Percentiles rank a stretch among this genome's conserved stretches.
Evolutionary conservation across 1,140 invertebrate species (phyloP).

Genomic region (Vollenhovia emeryi): DNA sequence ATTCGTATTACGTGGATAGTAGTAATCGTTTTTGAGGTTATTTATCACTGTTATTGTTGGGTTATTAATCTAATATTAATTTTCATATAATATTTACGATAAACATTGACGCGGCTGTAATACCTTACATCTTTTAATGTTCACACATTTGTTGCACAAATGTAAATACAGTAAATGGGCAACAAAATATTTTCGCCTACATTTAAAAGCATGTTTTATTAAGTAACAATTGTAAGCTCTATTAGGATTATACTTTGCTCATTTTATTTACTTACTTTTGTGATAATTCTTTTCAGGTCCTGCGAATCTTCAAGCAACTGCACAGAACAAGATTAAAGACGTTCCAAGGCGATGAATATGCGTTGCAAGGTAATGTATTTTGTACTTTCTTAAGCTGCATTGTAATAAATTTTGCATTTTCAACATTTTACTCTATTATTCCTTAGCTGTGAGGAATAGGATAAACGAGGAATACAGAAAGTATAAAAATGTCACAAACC

Average conservation of each 20-base stretch:
- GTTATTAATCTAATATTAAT: neutral
- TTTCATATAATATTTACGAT: neutral
- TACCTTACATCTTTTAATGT: neutral
- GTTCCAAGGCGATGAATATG: constrained; percentile 87
- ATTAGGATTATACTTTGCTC: neutral
- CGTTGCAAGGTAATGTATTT: constrained; percentile 84
- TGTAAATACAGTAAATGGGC: neutral
- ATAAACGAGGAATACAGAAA: constrained; percentile 90
- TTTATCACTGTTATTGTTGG: neutral
- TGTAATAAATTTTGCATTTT: constrained; percentile 22
- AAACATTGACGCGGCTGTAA: neutral
- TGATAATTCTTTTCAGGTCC: constrained; percentile 84
- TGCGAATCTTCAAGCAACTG: constrained; percentile 88
- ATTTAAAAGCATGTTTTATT: neutral
- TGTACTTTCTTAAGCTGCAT: constrained; percentile 3
- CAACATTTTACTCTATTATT: constrained; percentile 39
- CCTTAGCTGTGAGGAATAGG: constrained; percentile 85
- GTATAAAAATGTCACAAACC: constrained; percentile 86
- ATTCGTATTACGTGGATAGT: neutral
- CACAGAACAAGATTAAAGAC: constrained; percentile 87
- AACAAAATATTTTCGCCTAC: neutral
- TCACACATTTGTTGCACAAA: neutral
- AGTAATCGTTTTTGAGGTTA: neutral
- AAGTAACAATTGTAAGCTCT: neutral
- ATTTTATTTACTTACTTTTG: neutral